phyloP scores from a whole-genome alignment of 2,797 vertebrate species.

The Cirrhinus molitorella region DNA sequence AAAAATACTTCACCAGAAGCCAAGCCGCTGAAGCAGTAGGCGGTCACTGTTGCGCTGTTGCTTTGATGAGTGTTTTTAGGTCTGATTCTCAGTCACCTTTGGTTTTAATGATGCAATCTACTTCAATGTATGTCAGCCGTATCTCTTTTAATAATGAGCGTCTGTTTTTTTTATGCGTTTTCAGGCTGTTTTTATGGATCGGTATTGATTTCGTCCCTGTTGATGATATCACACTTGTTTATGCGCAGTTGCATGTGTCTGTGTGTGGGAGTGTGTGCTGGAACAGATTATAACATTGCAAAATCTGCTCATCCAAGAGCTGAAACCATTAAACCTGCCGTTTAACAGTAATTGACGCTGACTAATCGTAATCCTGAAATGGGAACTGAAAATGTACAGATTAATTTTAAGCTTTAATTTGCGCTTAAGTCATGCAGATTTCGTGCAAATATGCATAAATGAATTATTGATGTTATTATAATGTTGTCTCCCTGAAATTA shows the following conservation, averaged over 20 bases:
- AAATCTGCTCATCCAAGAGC: background rate
- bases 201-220: constrained; percentile 7
- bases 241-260: background rate
- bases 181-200: constrained; percentile 4
- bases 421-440: background rate
- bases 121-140: background rate
- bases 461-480: background rate
- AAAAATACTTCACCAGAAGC: constrained; percentile 4
- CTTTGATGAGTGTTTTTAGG: constrained; percentile 4
- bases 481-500: background rate
- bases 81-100: constrained; percentile 20
- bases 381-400: background rate
- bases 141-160: constrained; percentile 19
- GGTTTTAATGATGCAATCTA: constrained; percentile 24
- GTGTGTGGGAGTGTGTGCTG: constrained; percentile 32
- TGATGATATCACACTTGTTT: constrained; percentile 17
- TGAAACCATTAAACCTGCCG: constrained; percentile 6
- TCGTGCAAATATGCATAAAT: constrained; percentile 16
- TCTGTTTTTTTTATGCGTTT: background rate
- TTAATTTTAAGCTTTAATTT: background rate
- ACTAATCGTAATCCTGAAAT: constrained; percentile 16
- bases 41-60: constrained; percentile 16
- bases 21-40: background rate
- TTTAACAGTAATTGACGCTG: constrained; percentile 6
- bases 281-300: background rate